These are phyloP conservation scores for Taxidea taxus DNA, from an alignment of 2,113 vertebrate genomes.

Conservation along the genomic window DNA sequence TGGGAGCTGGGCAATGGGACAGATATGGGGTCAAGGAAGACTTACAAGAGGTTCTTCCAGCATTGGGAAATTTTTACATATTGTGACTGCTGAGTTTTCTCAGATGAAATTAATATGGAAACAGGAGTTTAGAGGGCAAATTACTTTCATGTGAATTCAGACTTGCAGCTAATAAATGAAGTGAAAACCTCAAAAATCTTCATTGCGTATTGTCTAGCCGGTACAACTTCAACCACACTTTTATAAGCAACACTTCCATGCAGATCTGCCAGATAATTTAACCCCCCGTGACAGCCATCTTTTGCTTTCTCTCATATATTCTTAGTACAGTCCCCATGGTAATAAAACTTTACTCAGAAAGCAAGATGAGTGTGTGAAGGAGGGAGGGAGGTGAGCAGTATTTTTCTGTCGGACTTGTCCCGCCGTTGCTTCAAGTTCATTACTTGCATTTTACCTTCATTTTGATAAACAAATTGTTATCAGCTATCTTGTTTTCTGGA, in stretches of 20 bases:
- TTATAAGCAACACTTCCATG: background rate
- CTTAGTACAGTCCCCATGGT: slow-evolving; percentile 47
- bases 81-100: background rate
- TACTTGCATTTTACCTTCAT: background rate
- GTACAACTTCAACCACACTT: background rate
- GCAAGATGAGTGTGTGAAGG: background rate
- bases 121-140: background rate
- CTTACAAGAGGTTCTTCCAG: background rate
- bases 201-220: background rate
- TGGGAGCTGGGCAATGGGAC: background rate
- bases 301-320: slow-evolving; percentile 42
- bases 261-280: background rate
- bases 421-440: slow-evolving; percentile 28
- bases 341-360: slow-evolving; percentile 34
- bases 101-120: slow-evolving; percentile 31
- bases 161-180: background rate
- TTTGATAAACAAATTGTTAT: background rate
- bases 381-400: background rate
- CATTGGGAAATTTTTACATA: background rate
- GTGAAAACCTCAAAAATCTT: slow-evolving; percentile 21
- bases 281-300: background rate
- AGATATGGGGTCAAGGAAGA: background rate
- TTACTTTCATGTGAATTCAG: slow-evolving; percentile 43
- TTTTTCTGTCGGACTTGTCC: slow-evolving; percentile 9
- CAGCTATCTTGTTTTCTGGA: background rate